phyloP scores from a whole-genome alignment of 2,113 vertebrate genomes.

The Numenius arquata region DNA sequence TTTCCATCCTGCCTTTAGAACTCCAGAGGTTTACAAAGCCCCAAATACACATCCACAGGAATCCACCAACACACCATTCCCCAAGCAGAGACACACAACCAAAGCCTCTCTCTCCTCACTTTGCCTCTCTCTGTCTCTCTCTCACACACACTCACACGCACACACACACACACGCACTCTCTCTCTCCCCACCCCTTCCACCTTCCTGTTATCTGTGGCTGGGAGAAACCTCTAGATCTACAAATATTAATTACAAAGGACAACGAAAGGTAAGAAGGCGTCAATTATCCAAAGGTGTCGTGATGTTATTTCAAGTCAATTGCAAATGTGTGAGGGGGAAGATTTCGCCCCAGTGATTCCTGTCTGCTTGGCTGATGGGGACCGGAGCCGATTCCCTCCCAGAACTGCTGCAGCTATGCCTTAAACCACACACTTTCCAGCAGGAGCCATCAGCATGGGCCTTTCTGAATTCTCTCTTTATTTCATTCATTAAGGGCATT shows the following conservation, averaged over 20 bases:
- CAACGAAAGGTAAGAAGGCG: conserved; percentile 77
- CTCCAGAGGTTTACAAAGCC: conserved; percentile 59
- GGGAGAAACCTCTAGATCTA: conserved; percentile 71
- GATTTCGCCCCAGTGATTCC: conserved; percentile 72
- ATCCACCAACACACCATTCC: conserved; percentile 24
- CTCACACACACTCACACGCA: conserved; percentile 22
- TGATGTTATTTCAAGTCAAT: conserved; percentile 70
- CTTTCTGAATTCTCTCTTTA: conserved; percentile 70
- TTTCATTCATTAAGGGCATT: conserved; percentile 67
- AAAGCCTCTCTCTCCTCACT: conserved; percentile 41
- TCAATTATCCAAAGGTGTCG: conserved; percentile 75
- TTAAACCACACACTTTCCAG: conserved; percentile 71
- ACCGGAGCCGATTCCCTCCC: conserved; percentile 62
- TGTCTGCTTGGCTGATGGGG: conserved; percentile 72
- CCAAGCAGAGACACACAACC: conserved; percentile 23
- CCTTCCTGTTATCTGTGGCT: conserved; percentile 67
- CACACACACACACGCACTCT: background rate
- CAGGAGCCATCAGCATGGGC: conserved; percentile 69
- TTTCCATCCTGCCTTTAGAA: conserved; percentile 4
- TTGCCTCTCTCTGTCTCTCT: conserved; percentile 8
- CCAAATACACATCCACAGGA: conserved; percentile 38
- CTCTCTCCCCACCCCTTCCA: conserved; percentile 63
- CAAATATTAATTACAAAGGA: conserved; percentile 77
- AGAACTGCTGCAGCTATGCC: conserved; percentile 71
- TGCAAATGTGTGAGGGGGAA: conserved; percentile 67